phyloP scores from a whole-genome alignment of 2,113 vertebrate genomes.

The Nannobrachium achirus region DNA sequence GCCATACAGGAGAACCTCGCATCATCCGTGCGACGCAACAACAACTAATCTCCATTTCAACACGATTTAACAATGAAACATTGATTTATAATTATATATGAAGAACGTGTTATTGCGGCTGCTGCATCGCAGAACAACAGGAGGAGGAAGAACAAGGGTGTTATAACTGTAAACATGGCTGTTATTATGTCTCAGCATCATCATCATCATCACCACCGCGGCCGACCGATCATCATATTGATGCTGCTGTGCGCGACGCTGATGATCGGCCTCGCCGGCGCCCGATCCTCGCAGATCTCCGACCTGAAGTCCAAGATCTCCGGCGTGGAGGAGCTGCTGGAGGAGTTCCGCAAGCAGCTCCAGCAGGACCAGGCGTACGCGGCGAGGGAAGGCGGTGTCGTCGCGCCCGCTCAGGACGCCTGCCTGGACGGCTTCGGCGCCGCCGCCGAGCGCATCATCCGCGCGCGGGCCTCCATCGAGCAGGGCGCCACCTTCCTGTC shows the following conservation, averaged over 20 bases:
- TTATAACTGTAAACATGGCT: not conserved
- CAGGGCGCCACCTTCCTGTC: slow-evolving; percentile 89
- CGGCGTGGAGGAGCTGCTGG: slow-evolving; percentile 87
- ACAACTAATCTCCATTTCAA: too few relatives aligned
- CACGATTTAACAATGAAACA: too few relatives aligned
- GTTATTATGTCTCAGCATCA: not conserved
- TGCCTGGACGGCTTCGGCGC: slow-evolving; percentile 71
- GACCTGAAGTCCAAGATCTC: slow-evolving; percentile 82
- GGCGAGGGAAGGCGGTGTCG: slow-evolving; percentile 48
- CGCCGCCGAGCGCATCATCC: slow-evolving; percentile 87
- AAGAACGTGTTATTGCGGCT: too few relatives aligned
- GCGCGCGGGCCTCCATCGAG: slow-evolving; percentile 88
- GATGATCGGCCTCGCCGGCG: not conserved
- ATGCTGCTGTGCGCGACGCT: slow-evolving; percentile 20
- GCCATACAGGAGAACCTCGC: not conserved
- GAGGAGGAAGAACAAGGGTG: not conserved
- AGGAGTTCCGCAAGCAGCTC: slow-evolving; percentile 89
- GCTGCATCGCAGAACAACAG: not conserved
- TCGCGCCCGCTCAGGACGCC: slow-evolving; percentile 64
- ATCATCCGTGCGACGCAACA: too few relatives aligned
- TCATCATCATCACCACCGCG: not conserved
- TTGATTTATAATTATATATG: too few relatives aligned
- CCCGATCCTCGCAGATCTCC: slow-evolving; percentile 70
- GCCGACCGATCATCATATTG: not conserved
- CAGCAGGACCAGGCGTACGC: slow-evolving; percentile 79